Evolutionary conservation across 1,140 invertebrate genomes (phyloP).

Genomic region (Zaprionus nigranus): DNA sequence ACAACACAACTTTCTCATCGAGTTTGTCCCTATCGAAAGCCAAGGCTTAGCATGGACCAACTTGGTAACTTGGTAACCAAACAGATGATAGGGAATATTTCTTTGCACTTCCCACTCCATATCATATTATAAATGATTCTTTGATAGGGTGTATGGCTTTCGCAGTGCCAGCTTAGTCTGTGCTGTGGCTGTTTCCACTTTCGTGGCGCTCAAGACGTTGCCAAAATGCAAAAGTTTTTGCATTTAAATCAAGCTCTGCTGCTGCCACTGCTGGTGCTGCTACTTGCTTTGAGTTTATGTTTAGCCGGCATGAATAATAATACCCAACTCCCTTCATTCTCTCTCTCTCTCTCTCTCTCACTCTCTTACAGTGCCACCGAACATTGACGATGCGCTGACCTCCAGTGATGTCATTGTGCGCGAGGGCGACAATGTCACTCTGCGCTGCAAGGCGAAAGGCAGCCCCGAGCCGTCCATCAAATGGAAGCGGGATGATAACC

Average conservation of each 20-base stretch:
- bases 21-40: not conserved
- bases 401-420: conserved; percentile 96
- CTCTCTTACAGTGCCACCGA: conserved; percentile 91
- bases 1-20: not conserved
- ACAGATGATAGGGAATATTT: not conserved
- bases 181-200: conserved; percentile 25
- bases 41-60: not conserved
- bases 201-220: conserved; percentile 47
- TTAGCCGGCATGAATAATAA: conserved; percentile 53
- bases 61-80: not conserved
- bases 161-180: not conserved
- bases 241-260: conserved; percentile 56
- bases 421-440: conserved; percentile 94
- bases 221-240: conserved; percentile 61
- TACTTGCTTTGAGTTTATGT: conserved; percentile 47
- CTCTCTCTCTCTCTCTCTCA: not conserved
- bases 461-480: conserved; percentile 94
- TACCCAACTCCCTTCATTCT: conserved; percentile 10
- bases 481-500: conserved; percentile 95
- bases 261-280: not conserved
- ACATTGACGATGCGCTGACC: conserved; percentile 95
- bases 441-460: conserved; percentile 94
- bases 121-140: not conserved
- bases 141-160: conserved; percentile 15
- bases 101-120: not conserved